These are phyloP conservation scores for Crotophaga sulcirostris DNA, from an alignment of 2,113 vertebrate species.

Conservation along the genomic window DNA sequence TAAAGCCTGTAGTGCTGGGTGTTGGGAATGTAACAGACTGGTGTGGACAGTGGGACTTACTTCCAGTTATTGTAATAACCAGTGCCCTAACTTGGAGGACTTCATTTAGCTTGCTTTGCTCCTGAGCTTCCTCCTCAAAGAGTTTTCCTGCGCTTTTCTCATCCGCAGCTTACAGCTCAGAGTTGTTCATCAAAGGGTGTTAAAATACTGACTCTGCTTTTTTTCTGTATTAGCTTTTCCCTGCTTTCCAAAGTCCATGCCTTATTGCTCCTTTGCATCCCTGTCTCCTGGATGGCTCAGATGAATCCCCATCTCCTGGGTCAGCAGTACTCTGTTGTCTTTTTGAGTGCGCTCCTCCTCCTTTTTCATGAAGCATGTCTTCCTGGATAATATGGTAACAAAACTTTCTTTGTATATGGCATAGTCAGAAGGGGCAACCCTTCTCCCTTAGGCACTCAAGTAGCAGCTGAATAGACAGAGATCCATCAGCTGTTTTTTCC, in stretches of 20 bases:
- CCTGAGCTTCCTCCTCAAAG: neutral
- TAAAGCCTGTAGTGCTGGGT: neutral
- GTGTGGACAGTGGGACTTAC: neutral
- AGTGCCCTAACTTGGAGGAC: neutral
- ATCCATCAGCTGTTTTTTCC: neutral
- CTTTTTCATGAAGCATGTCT: neutral
- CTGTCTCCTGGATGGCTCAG: neutral
- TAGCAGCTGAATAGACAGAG: neutral
- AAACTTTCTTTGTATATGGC: neutral
- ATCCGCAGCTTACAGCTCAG: neutral
- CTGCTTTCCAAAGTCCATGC: neutral
- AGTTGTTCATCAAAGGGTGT: neutral
- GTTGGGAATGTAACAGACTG: neutral
- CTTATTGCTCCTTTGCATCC: neutral
- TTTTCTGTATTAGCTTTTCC: neutral
- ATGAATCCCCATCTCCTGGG: neutral
- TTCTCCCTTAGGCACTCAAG: too few relatives aligned
- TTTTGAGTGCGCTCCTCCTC: neutral
- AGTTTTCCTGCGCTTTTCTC: neutral
- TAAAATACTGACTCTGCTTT: neutral
- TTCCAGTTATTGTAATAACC: neutral
- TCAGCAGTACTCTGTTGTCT: neutral
- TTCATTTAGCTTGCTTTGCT: neutral
- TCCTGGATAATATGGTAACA: neutral
- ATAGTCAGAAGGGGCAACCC: neutral